phyloP scores from a whole-genome alignment of 2,797 vertebrate species.

The Lateolabrax maculatus region DNA sequence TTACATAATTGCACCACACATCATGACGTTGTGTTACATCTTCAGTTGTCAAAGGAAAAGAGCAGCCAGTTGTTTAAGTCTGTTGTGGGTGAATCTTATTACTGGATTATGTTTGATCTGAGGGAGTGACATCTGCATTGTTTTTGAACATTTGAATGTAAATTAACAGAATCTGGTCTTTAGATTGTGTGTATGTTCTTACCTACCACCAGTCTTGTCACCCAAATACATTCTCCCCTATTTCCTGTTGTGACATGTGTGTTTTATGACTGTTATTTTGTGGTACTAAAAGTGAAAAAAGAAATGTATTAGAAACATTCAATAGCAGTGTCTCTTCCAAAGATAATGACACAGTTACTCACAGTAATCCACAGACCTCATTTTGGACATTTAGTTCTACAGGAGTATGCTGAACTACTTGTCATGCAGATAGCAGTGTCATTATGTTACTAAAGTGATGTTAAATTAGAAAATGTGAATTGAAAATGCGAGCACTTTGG shows the following conservation, averaged over 20 bases:
- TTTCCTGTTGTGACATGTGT: background rate
- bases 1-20: constrained; percentile 39
- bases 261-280: background rate
- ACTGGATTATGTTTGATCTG: constrained; percentile 58
- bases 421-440: background rate
- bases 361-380: background rate
- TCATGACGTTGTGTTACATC: constrained; percentile 29
- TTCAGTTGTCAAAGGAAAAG: constrained; percentile 28
- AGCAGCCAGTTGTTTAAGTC: constrained; percentile 35
- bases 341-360: background rate
- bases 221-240: background rate
- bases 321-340: background rate
- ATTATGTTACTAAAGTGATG: background rate
- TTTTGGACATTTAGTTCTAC: constrained; percentile 9
- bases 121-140: constrained; percentile 34
- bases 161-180: constrained; percentile 28
- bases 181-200: background rate
- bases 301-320: background rate
- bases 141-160: constrained; percentile 52
- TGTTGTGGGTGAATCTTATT: constrained; percentile 16
- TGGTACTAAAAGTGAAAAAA: background rate
- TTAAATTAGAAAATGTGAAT: background rate
- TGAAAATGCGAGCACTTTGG: constrained; percentile 9
- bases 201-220: background rate
- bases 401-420: background rate